Evolutionary conservation across 2,113 vertebrate species (phyloP).

Genomic region (Panthera tigris): DNA sequence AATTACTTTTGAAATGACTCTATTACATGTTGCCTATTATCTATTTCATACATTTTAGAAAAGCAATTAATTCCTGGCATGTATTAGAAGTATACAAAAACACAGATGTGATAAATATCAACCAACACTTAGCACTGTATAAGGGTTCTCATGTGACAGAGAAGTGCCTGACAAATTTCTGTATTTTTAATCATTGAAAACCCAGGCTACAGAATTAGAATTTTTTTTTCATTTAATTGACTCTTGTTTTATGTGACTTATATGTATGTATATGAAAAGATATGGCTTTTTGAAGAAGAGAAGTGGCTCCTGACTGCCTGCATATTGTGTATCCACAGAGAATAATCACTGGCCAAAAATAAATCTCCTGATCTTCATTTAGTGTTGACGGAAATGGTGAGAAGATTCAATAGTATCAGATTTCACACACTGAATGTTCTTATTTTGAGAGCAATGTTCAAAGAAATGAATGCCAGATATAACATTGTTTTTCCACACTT

Average conservation of each 20-base stretch:
- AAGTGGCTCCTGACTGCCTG: not conserved
- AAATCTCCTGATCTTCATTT: not conserved
- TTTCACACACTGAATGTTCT: not conserved
- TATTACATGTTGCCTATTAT: not conserved
- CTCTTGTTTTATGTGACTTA: not conserved
- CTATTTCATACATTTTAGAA: not conserved
- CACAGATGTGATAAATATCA: not conserved
- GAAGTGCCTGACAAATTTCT: not conserved
- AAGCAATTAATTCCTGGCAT: not conserved
- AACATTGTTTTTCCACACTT: not conserved
- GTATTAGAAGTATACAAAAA: conserved; percentile 14
- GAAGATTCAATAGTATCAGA: not conserved
- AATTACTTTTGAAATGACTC: not conserved
- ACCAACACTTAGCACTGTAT: not conserved
- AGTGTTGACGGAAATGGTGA: not conserved
- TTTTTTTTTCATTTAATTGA: not conserved
- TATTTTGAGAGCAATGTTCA: not conserved
- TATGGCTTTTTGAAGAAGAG: not conserved
- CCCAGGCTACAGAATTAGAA: not conserved
- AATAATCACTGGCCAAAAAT: not conserved
- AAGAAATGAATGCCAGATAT: conserved; percentile 13
- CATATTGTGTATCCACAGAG: not conserved
- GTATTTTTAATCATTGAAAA: not conserved
- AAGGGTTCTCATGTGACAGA: not conserved
- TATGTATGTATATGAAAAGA: not conserved